Evolutionary conservation across 2,113 vertebrate species (phyloP), one percentile per base, ranked within the genome.

Genomic region (Sprattus sprattus): DNA sequence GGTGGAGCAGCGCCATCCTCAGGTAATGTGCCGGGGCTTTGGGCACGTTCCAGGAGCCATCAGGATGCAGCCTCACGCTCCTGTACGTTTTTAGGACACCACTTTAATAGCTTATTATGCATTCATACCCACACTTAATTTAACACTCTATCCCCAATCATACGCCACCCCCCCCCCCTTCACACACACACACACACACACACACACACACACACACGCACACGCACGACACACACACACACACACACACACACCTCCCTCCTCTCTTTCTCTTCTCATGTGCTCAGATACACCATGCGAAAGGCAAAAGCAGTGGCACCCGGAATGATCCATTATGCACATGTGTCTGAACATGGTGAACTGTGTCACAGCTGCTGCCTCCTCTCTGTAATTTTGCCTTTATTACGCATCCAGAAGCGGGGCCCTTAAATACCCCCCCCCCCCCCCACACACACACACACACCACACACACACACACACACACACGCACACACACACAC

Each of bases 51-150:
- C 57, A 45, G 64, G 1, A 78, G 71, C 11, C 82, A 90, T 91
- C 54, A 67, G 60, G 81, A 89, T 83, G 82, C 83, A 83, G 83
- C 86, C 86, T 88, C 88, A 87, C 11, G 85, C 11, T 32, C 71
- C 15, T 45, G 81, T 85, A 88, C 75, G 54, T 87, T 90, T 92
- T 93, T 89, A 85, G 86, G 71, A 71, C 90, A 89, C 89, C 88
- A 86, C 86, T 87, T 89, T 93, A 94, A 94, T 93, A 92, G 91
- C 89, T 90, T 83, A 92, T 94, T 92, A 92, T 89, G 89, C 89
- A 93, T 93, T 94, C 91, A 89, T 86, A 15, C 85, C 78, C 91
- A 92, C 92, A 92, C 89, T 90, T 92, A 90, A 93, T 92, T 92
- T 91, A 94, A 92, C 93, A 88, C 57, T 85, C 78, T 20, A 88